Evolutionary conservation across 2,888 invertebrate species (phyloP).

Genomic region (Stratiomys singularior): DNA sequence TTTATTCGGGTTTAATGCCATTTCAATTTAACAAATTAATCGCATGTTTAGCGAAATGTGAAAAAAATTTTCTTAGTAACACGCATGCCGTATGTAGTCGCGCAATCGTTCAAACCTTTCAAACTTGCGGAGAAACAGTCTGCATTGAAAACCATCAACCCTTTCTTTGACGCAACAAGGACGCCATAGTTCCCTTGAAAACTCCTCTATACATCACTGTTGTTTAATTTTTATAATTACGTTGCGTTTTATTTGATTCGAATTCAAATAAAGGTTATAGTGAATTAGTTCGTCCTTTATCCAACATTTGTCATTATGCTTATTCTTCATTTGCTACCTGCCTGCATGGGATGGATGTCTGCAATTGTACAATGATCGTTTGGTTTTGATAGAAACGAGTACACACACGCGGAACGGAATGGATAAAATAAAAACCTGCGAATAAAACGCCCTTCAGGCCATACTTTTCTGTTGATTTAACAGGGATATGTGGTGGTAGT

Average conservation of each 20-base stretch:
- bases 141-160: conserved; percentile 2
- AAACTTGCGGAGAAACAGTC: background rate
- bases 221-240: conserved; percentile 47
- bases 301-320: conserved; percentile 29
- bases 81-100: background rate
- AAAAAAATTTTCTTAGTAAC: too few relatives aligned
- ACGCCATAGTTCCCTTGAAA: conserved; percentile 16
- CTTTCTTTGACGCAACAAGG: conserved; percentile 7
- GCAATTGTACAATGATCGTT: background rate
- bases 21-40: too few relatives aligned
- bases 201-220: conserved; percentile 20
- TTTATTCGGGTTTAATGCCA: too few relatives aligned
- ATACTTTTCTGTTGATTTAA: conserved; percentile 14
- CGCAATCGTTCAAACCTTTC: background rate
- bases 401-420: background rate
- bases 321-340: conserved; percentile 40
- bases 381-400: conserved; percentile 17
- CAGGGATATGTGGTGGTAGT: conserved; percentile 38
- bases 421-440: conserved; percentile 26
- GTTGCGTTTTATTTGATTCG: conserved; percentile 46
- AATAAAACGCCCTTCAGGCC: conserved; percentile 38
- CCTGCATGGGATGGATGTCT: background rate
- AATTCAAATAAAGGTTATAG: conserved; percentile 21
- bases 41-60: too few relatives aligned
- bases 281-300: conserved; percentile 29